Conservation (phyloP, 1,140 invertebrate species). For the Sipha flava region DNA sequence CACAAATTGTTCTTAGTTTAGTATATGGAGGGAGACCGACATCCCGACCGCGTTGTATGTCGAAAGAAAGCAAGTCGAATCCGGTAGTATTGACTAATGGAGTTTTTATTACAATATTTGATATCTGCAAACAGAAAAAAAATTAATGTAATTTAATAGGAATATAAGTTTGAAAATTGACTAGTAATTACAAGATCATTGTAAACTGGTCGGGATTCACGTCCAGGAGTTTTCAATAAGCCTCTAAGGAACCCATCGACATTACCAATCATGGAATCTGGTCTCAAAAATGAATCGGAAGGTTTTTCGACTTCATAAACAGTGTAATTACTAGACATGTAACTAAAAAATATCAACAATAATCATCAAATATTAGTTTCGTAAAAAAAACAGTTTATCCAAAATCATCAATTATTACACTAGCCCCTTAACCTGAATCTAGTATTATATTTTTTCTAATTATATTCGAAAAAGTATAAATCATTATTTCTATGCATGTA, state of each 20-base stretch:
- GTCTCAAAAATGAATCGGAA: not conserved
- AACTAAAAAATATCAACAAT: too few species aligned
- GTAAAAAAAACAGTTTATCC: too few species aligned
- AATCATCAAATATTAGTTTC: too few species aligned
- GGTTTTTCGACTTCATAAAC: not conserved
- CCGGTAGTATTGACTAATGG: slow-evolving; percentile 56
- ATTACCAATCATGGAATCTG: not conserved
- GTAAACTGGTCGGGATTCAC: not conserved
- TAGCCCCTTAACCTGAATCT: too few species aligned
- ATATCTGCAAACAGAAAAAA: slow-evolving; percentile 27
- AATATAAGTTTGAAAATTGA: not conserved
- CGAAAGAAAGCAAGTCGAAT: slow-evolving; percentile 74
- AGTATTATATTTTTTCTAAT: too few species aligned
- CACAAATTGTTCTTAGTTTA: slow-evolving; percentile 65
- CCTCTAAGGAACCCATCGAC: not conserved
- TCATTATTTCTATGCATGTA: too few species aligned
- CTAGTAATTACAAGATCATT: not conserved
- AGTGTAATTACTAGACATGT: not conserved
- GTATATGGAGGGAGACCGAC: slow-evolving; percentile 77
- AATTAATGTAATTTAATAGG: not conserved
- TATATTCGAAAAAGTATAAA: too few species aligned
- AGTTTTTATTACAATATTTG: slow-evolving; percentile 47
- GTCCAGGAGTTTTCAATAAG: not conserved
- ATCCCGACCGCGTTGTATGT: slow-evolving; percentile 81
- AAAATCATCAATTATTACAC: too few species aligned